Evolutionary conservation across 2,113 vertebrate genomes (phyloP), one percentile per base, ranked within the genome.

Genomic region (Polypterus senegalus): DNA sequence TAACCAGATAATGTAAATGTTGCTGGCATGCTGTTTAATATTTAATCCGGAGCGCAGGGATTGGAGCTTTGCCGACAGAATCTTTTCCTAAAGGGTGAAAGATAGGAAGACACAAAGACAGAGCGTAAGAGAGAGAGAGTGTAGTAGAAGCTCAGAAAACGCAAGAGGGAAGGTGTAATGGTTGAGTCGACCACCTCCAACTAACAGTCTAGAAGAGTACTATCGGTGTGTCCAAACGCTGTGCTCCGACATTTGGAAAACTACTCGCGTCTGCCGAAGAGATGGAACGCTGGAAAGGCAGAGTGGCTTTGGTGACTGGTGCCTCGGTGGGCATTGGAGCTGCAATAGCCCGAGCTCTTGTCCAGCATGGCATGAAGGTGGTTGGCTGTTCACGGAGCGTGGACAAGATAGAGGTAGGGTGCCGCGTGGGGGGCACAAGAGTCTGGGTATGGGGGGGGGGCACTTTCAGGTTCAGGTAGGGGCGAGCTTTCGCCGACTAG

Each of bases 261-360:
- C 57, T 54, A 27, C 27, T 27, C 27, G 10, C 54, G 54, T 8
- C 6, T 47, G 51, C 46, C 45, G 52, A 10, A 11, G 65, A 65
- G 67, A 94, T 96, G 93, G 89, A 96, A 84, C 88, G 91, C 67
- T 97, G 92, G 92, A 81, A 77, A 69, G 89, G 83, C 69, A 89
- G 93, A 67, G 89, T 95, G 69, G 93, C 92, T 56, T 81, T 97
- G 75, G 93, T 95, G 69, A 97, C 92, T 8, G 93, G 93, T 74
- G 92, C 92, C 59, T 96, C 93, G 9, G 89, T 86, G 73, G 93
- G 93, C 61, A 94, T 97, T 60, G 93, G 93, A 66, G 92, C 92
- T 67, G 91, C 92, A 4, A 87, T 94, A 64, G 88, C 91, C 57
- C 83, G 93, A 79, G 88, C 88, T 54, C 83, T 97, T 67, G 91